Conservation (phyloP, 2,797 vertebrate species). For the Malacoctenus gilli region DNA sequence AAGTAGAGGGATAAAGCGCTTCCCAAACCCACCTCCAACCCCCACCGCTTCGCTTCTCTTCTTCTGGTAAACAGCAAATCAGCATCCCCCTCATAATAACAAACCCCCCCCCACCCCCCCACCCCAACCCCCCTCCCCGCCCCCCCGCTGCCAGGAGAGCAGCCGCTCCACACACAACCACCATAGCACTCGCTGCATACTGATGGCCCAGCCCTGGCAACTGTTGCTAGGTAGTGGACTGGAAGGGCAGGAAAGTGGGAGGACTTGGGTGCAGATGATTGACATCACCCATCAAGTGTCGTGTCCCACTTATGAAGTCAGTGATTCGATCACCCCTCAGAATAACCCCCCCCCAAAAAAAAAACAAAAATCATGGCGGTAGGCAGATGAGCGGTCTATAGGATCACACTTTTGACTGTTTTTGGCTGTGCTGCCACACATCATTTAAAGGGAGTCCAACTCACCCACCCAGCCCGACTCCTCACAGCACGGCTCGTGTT, state of each 20-base stretch:
- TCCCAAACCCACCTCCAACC: constrained; percentile 13
- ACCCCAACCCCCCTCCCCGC: constrained; percentile 28
- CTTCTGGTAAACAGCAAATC: constrained; percentile 55
- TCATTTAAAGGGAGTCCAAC: no score
- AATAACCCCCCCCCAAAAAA: no score
- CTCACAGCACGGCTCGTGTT: no score
- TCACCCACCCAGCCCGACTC: no score
- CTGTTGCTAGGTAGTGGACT: constrained; percentile 64
- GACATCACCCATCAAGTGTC: constrained; percentile 19
- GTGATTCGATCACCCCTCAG: not conserved
- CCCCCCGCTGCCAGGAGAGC: no score
- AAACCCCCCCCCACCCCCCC: constrained; percentile 32
- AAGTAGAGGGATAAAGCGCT: constrained; percentile 29
- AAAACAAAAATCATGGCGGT: no score
- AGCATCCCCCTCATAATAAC: constrained; percentile 44
- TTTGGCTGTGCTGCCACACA: no score
- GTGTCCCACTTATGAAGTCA: constrained; percentile 16
- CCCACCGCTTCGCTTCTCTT: constrained; percentile 35
- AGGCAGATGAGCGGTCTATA: no score
- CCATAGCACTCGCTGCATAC: constrained; percentile 47
- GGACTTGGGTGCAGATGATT: constrained; percentile 17
- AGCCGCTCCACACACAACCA: constrained; percentile 32
- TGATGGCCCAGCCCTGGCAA: constrained; percentile 48
- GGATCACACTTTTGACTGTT: no score
- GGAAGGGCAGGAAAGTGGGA: constrained; percentile 4